Evolutionary conservation across 2,113 vertebrate species (phyloP).

Genomic region (Engraulis encrasicolus): DNA sequence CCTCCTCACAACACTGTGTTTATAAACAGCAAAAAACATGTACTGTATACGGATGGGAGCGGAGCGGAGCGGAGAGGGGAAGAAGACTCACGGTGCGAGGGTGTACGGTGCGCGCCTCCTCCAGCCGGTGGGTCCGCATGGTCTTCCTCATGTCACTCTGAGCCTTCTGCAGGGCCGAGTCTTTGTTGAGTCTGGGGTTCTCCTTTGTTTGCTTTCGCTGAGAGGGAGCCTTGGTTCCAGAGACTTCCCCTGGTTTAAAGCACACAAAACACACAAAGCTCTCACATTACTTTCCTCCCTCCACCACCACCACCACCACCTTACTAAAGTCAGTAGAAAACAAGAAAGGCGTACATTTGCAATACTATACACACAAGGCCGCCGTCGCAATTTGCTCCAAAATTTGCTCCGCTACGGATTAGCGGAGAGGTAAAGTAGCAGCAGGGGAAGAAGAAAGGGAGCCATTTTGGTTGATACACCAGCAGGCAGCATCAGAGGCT

Average conservation of each 20-base stretch:
- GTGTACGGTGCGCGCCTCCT: slow-evolving; percentile 55
- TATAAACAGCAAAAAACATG: too few relatives aligned
- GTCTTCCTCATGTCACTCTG: slow-evolving; percentile 52
- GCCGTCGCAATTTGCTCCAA: neutral
- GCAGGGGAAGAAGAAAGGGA: neutral
- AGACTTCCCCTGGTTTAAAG: slow-evolving; percentile 61
- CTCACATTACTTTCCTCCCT: neutral
- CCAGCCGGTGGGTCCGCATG: slow-evolving; percentile 61
- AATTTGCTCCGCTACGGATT: neutral
- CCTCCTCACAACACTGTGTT: too few relatives aligned
- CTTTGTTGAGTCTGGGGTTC: slow-evolving; percentile 51
- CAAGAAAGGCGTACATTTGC: neutral
- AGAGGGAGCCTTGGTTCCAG: slow-evolving; percentile 60
- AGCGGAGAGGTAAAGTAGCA: neutral
- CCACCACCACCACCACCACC: too few relatives aligned
- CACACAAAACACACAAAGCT: slow-evolving; percentile 28
- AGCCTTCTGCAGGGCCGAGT: slow-evolving; percentile 53
- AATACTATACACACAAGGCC: neutral
- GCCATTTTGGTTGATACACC: slow-evolving; percentile 24
- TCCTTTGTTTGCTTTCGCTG: slow-evolving; percentile 55
- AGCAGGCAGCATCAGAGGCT: neutral
- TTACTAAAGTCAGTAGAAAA: neutral
- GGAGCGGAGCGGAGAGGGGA: neutral
- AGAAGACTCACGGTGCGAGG: slow-evolving; percentile 57
- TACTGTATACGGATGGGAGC: too few relatives aligned